phyloP scores from a whole-genome alignment of 2,797 vertebrate genomes.

The Esox lucius region DNA sequence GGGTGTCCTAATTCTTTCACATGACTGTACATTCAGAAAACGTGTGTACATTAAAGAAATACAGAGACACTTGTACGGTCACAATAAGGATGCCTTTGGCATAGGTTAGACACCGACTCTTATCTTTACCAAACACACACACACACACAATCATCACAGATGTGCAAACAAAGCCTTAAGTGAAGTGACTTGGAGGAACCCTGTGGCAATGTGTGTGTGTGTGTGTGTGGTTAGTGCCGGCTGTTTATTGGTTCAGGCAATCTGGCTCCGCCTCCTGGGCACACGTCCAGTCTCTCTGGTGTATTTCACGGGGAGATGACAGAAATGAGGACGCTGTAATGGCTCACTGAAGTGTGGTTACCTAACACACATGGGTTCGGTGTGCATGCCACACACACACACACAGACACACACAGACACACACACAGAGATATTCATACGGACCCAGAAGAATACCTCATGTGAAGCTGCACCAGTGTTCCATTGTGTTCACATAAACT shows the following conservation, averaged over 20 bases:
- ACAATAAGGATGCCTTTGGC: too few relatives aligned
- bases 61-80: too few relatives aligned
- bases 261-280: slow-evolving; percentile 39
- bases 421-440: not conserved
- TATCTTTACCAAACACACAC: not conserved
- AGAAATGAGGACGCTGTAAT: too few relatives aligned
- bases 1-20: too few relatives aligned
- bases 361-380: not conserved
- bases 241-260: slow-evolving; percentile 46
- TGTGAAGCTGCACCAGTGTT: too few relatives aligned
- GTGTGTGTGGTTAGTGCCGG: slow-evolving; percentile 23
- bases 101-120: too few relatives aligned
- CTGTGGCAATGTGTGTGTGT: slow-evolving; percentile 1
- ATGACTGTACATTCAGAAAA: too few relatives aligned
- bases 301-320: too few relatives aligned
- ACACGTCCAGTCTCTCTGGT: not conserved
- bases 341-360: not conserved
- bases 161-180: not conserved
- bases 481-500: not conserved
- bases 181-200: slow-evolving; percentile 8
- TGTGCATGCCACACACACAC: too few relatives aligned
- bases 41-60: too few relatives aligned
- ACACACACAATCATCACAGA: not conserved
- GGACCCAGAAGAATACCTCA: too few relatives aligned
- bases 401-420: not conserved